phyloP scores from a whole-genome alignment of 2,888 invertebrate species.

The Himalopsyche tibetana region DNA sequence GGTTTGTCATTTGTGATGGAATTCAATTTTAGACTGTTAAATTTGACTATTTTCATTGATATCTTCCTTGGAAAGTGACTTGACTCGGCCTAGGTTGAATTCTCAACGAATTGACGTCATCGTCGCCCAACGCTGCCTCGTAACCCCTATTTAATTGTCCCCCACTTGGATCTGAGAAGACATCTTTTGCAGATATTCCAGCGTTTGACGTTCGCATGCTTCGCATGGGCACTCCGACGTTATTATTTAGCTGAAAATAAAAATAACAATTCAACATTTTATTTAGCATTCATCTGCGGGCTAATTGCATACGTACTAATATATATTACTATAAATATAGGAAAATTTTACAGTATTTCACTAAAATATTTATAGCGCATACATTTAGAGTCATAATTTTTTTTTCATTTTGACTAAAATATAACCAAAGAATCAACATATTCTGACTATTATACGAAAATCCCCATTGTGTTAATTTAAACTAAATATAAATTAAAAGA shows the following conservation, averaged over 20 bases:
- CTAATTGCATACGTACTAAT: too few relatives aligned
- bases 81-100: slow-evolving; percentile 82
- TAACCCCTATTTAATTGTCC: slow-evolving; percentile 44
- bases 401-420: too few relatives aligned
- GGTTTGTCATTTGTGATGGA: neutral
- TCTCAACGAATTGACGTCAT: slow-evolving; percentile 80
- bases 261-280: too few relatives aligned
- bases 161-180: slow-evolving; percentile 82
- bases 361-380: too few relatives aligned
- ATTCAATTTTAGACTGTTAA: neutral
- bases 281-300: too few relatives aligned
- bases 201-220: slow-evolving; percentile 87
- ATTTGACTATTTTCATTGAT: slow-evolving; percentile 49
- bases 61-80: slow-evolving; percentile 75
- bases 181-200: slow-evolving; percentile 87
- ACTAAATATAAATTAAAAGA: too few relatives aligned
- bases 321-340: too few relatives aligned
- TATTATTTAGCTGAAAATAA: slow-evolving; percentile 78
- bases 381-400: too few relatives aligned
- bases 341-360: too few relatives aligned
- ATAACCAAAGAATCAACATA: too few relatives aligned
- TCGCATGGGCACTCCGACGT: slow-evolving; percentile 77
- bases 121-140: slow-evolving; percentile 38
- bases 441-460: too few relatives aligned
- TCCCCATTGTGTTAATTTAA: too few relatives aligned